phyloP scores from a whole-genome alignment of 2,113 vertebrate genomes.

The Neogobius melanostomus region DNA sequence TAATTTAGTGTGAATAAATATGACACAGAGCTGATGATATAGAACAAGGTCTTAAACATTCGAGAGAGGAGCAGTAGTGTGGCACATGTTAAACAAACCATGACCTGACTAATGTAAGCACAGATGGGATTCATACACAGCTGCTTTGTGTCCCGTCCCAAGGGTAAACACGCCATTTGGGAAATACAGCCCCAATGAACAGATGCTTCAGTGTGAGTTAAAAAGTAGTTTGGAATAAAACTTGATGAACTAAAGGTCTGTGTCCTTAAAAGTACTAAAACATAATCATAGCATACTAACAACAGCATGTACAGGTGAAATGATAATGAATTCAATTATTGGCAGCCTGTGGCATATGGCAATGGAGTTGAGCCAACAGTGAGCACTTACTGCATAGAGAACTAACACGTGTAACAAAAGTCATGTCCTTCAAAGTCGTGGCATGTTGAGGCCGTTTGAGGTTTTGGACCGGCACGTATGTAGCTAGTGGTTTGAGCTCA shows the following conservation, averaged over 20 bases:
- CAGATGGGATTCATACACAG: conserved; percentile 74
- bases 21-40: conserved; percentile 10
- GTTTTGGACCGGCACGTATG: too few species aligned
- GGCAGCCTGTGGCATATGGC: background rate
- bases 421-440: background rate
- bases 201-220: conserved; percentile 52
- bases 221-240: conserved; percentile 33
- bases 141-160: conserved; percentile 69
- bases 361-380: background rate
- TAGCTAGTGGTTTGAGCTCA: too few species aligned
- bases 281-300: conserved; percentile 2
- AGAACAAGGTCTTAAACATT: conserved; percentile 23
- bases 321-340: background rate
- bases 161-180: conserved; percentile 63
- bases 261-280: conserved; percentile 8
- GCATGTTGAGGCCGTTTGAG: background rate
- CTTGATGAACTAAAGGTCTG: conserved; percentile 19
- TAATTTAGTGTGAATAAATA: conserved; percentile 6
- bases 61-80: conserved; percentile 36
- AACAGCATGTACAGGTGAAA: background rate
- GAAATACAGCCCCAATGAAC: conserved; percentile 31
- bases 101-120: conserved; percentile 70
- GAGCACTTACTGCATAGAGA: too few species aligned
- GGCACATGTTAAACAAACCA: conserved; percentile 64
- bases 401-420: background rate